Percentiles rank a stretch among this genome's conserved stretches.
phyloP scores from a whole-genome alignment of 2,113 vertebrate genomes.

The Brachirus orientalis region DNA sequence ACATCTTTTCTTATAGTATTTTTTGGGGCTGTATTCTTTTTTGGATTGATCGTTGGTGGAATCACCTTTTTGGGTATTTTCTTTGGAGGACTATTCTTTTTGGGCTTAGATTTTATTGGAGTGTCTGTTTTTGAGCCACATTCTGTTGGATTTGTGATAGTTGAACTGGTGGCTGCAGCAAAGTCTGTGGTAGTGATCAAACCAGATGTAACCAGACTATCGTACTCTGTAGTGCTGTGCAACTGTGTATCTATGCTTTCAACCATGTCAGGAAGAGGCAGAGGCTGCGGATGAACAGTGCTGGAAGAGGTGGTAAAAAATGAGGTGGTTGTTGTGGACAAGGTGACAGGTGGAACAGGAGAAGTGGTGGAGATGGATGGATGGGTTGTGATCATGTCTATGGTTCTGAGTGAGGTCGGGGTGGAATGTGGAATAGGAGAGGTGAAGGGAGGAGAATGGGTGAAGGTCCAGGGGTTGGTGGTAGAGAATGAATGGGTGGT shows the following conservation, averaged over 20 bases:
- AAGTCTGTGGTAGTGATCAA: neutral
- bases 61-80: conserved; percentile 31
- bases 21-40: conserved; percentile 38
- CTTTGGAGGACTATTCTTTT: conserved; percentile 43
- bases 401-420: neutral
- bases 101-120: conserved; percentile 25
- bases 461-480: conserved; percentile 18
- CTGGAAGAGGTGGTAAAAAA: conserved; percentile 11
- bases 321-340: conserved; percentile 16
- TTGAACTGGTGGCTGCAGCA: conserved; percentile 21
- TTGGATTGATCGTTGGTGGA: conserved; percentile 34
- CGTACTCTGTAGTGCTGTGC: conserved; percentile 21
- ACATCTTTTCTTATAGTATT: conserved; percentile 32
- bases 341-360: conserved; percentile 4
- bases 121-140: conserved; percentile 21
- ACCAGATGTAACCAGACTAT: conserved; percentile 17
- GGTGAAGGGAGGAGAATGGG: conserved; percentile 18
- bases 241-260: conserved; percentile 20
- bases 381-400: conserved; percentile 22
- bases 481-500: conserved; percentile 32
- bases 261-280: conserved; percentile 34
- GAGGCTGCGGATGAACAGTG: conserved; percentile 29
- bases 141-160: conserved; percentile 7
- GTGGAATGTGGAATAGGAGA: conserved; percentile 24
- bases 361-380: conserved; percentile 12